These are phyloP conservation scores for Pyrrhia umbra DNA, from an alignment of 2,888 invertebrate genomes.

Conservation along the genomic window DNA sequence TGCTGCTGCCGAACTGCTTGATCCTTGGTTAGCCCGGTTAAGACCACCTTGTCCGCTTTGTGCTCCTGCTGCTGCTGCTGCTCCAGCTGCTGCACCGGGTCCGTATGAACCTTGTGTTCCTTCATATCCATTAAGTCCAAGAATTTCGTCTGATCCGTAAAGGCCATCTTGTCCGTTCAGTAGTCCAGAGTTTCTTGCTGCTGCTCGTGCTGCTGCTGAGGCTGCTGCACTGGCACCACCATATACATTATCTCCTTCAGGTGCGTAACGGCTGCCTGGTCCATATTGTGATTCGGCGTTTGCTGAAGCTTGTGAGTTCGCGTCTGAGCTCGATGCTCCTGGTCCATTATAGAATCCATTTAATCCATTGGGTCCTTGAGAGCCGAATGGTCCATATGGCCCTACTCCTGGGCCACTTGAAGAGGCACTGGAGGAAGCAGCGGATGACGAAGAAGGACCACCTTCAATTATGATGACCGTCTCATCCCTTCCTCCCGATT, in stretches of 20 bases:
- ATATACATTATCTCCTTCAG: not conserved
- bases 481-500: no score
- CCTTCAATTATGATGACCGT: no score
- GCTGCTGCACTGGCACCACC: not conserved
- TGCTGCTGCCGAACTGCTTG: not conserved
- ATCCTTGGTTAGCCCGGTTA: no score
- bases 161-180: no score
- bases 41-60: not conserved
- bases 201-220: constrained; percentile 8
- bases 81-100: not conserved
- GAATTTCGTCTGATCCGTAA: not conserved
- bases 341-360: no score
- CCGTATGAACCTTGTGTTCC: not conserved
- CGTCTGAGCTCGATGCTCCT: not conserved
- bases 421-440: no score
- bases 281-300: no score
- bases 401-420: no score
- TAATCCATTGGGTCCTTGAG: not conserved
- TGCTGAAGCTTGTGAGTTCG: not conserved
- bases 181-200: not conserved
- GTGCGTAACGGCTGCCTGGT: not conserved
- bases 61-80: not conserved
- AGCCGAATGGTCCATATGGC: no score
- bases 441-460: no score
- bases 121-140: no score